phyloP scores from a whole-genome alignment of 2,888 invertebrate genomes.

The Horisme vitalbata region DNA sequence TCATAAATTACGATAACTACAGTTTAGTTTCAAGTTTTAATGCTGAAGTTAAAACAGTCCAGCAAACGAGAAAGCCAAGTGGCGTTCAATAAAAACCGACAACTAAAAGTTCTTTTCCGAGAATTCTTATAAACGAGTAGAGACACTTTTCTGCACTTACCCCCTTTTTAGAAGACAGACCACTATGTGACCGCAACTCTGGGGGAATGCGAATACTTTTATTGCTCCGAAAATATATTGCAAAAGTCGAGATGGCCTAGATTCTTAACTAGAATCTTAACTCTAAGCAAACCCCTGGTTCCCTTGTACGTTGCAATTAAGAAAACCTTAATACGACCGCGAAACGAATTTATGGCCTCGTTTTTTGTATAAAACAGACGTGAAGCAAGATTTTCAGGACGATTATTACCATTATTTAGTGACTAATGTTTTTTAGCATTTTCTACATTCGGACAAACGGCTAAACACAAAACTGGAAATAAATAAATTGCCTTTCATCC shows the following conservation, averaged over 20 bases:
- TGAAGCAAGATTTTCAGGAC: constrained; percentile 32
- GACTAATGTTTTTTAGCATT: too few relatives aligned
- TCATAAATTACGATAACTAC: neutral
- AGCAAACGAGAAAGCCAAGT: constrained; percentile 40
- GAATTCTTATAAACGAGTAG: constrained; percentile 49
- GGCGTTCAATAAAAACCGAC: constrained; percentile 50
- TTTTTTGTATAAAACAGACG: constrained; percentile 36
- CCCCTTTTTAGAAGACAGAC: constrained; percentile 40
- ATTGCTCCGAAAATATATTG: constrained; percentile 56
- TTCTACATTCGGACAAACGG: neutral
- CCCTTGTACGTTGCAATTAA: constrained; percentile 55
- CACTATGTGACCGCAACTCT: constrained; percentile 65
- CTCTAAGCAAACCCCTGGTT: constrained; percentile 18
- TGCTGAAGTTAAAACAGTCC: constrained; percentile 17
- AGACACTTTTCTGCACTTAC: constrained; percentile 71
- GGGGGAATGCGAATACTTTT: constrained; percentile 59
- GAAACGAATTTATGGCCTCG: constrained; percentile 51
- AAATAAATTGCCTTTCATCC: constrained; percentile 21
- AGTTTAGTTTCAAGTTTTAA: constrained; percentile 7
- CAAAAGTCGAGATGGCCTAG: neutral
- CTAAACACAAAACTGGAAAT: constrained; percentile 8
- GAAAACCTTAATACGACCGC: constrained; percentile 44
- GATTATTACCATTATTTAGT: constrained; percentile 6
- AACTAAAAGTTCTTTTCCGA: constrained; percentile 55
- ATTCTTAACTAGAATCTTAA: neutral